These are phyloP conservation scores for Steromphala cineraria DNA, from an alignment of 2,888 invertebrate species.

Conservation along the genomic window DNA sequence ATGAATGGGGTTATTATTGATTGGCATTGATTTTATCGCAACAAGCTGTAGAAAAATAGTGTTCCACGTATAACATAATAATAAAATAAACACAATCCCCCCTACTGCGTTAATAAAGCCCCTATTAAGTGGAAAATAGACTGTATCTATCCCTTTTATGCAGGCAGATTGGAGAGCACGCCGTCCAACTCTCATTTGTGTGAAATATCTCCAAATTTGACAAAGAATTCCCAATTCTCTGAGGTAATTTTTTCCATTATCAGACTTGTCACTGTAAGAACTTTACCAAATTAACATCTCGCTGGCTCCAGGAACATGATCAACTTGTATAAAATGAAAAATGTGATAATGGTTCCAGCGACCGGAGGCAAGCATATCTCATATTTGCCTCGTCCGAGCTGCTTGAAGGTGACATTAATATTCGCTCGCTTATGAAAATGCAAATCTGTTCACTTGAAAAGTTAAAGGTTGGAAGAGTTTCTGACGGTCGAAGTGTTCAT, in stretches of 20 bases:
- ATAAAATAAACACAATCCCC: conserved; percentile 23
- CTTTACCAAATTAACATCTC: conserved; percentile 19
- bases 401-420: neutral
- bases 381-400: neutral
- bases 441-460: conserved; percentile 11
- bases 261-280: conserved; percentile 17
- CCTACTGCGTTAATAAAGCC: conserved; percentile 16
- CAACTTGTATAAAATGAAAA: conserved; percentile 19
- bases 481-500: neutral
- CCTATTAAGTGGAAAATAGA: conserved; percentile 22
- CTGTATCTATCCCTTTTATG: conserved; percentile 8
- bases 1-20: conserved; percentile 1
- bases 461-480: conserved; percentile 11
- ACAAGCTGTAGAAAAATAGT: neutral
- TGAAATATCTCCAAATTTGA: conserved; percentile 25
- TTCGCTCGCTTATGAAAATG: conserved; percentile 1
- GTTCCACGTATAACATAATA: conserved; percentile 19
- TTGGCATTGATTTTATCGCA: neutral
- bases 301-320: neutral
- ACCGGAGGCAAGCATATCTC: neutral
- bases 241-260: conserved; percentile 23
- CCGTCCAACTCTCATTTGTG: neutral
- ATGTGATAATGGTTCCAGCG: conserved; percentile 11
- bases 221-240: conserved; percentile 24
- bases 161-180: neutral